These are phyloP conservation scores for Sebastes taczanowskii DNA, from an alignment of 2,797 vertebrate species.

Conservation along the genomic window DNA sequence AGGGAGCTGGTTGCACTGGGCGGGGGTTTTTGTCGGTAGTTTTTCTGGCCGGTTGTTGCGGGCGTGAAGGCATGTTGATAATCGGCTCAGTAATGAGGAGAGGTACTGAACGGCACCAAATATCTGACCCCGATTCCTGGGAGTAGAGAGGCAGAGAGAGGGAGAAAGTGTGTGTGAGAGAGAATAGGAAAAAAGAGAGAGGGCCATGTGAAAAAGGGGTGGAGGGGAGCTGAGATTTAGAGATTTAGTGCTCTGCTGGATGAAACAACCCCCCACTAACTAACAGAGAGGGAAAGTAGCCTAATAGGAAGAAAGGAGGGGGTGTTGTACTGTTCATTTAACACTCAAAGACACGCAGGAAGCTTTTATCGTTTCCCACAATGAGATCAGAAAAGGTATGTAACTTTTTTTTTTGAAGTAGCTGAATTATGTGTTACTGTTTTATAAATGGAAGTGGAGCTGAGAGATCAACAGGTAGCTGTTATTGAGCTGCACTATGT, in stretches of 20 bases:
- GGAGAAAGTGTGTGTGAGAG: constrained; percentile 1
- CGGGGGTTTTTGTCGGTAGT: constrained; percentile 13
- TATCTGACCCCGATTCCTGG: constrained; percentile 78
- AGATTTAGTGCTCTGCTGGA: constrained; percentile 82
- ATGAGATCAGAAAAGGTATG: constrained; percentile 82
- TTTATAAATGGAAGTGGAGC: constrained; percentile 5
- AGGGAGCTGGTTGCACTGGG: constrained; percentile 41
- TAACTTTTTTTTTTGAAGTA: constrained; percentile 39
- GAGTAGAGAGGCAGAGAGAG: constrained; percentile 58
- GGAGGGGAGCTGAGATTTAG: constrained; percentile 80
- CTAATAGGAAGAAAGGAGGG: constrained; percentile 72
- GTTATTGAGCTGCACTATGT: not conserved
- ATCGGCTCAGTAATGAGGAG: constrained; percentile 81
- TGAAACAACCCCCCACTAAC: constrained; percentile 83
- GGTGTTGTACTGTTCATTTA: constrained; percentile 66
- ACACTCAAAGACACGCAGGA: constrained; percentile 66
- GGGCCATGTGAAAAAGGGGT: constrained; percentile 77
- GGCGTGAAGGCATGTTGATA: constrained; percentile 71
- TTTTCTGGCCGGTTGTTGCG: constrained; percentile 29
- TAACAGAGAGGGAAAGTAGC: constrained; percentile 73
- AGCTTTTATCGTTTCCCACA: constrained; percentile 62
- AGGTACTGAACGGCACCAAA: constrained; percentile 78
- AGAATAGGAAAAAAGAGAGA: constrained; percentile 11
- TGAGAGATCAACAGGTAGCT: constrained; percentile 64
- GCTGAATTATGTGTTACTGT: constrained; percentile 30